Evolutionary conservation across 2,888 invertebrate genomes (phyloP).

Genomic region (Gymnosoma rotundatum): DNA sequence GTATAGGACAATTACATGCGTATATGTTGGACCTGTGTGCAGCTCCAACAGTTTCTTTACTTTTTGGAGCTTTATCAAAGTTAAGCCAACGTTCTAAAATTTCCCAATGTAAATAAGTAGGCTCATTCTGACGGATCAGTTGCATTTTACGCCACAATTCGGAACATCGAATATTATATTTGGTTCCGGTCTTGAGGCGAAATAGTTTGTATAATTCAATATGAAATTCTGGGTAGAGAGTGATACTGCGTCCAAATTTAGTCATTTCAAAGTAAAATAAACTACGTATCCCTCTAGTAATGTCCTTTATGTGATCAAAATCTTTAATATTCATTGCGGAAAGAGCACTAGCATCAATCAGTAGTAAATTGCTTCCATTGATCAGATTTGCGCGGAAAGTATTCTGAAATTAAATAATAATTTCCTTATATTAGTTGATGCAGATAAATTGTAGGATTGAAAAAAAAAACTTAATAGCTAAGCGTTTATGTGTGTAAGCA

Average conservation of each 20-base stretch:
- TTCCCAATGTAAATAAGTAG: conserved; percentile 84
- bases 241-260: conserved; percentile 81
- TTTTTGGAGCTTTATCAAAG: conserved; percentile 62
- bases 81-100: conserved; percentile 75
- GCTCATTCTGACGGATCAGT: conserved; percentile 82
- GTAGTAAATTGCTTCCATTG: conserved; percentile 82
- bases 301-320: conserved; percentile 82
- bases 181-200: conserved; percentile 83
- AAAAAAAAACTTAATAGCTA: not conserved
- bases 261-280: conserved; percentile 82
- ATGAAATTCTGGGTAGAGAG: conserved; percentile 82
- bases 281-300: conserved; percentile 80
- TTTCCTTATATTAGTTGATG: not conserved
- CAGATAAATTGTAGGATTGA: not conserved
- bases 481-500: too few relatives aligned
- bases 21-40: conserved; percentile 71
- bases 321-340: conserved; percentile 83
- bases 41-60: conserved; percentile 75
- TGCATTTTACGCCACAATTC: conserved; percentile 84
- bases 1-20: conserved; percentile 16
- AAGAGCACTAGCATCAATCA: conserved; percentile 83
- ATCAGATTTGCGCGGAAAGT: conserved; percentile 83
- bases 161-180: conserved; percentile 82
- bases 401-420: conserved; percentile 75
- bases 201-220: conserved; percentile 83